These are phyloP conservation scores for Nymphicus hollandicus DNA, from an alignment of 2,113 vertebrate species.

Conservation along the genomic window DNA sequence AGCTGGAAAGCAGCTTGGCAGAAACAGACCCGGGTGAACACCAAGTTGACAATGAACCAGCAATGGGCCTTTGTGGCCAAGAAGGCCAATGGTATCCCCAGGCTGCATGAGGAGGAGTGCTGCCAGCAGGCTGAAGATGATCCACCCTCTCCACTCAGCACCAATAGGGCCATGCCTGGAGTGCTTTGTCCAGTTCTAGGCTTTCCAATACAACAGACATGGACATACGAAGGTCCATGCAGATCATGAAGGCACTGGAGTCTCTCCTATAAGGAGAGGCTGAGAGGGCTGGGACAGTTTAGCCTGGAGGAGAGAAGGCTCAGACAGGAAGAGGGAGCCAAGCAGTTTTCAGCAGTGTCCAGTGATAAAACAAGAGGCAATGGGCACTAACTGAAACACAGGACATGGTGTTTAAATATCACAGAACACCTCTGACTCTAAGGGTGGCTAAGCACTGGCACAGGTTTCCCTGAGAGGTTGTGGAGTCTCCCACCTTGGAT, in stretches of 20 bases:
- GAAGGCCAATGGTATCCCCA: neutral
- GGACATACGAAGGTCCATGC: neutral
- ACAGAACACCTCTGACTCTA: neutral
- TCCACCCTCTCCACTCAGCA: neutral
- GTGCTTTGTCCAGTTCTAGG: neutral
- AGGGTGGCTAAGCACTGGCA: neutral
- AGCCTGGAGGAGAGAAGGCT: neutral
- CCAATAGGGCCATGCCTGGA: neutral
- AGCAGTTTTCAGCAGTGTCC: neutral
- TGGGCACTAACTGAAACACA: neutral
- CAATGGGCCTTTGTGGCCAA: neutral
- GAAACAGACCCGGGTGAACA: neutral
- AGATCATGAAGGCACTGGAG: neutral
- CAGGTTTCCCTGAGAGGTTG: neutral
- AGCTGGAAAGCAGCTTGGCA: neutral
- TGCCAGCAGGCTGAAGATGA: neutral
- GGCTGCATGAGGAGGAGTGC: neutral
- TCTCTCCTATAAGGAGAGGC: neutral
- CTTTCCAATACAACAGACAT: neutral
- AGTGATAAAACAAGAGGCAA: neutral
- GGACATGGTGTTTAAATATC: neutral
- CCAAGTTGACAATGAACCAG: neutral
- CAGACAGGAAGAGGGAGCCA: accelerated
- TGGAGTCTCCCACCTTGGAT: neutral
- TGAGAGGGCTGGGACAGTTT: neutral